Evolutionary conservation across 2,888 invertebrate species (phyloP).

Genomic region (Polylopha cassiicola): DNA sequence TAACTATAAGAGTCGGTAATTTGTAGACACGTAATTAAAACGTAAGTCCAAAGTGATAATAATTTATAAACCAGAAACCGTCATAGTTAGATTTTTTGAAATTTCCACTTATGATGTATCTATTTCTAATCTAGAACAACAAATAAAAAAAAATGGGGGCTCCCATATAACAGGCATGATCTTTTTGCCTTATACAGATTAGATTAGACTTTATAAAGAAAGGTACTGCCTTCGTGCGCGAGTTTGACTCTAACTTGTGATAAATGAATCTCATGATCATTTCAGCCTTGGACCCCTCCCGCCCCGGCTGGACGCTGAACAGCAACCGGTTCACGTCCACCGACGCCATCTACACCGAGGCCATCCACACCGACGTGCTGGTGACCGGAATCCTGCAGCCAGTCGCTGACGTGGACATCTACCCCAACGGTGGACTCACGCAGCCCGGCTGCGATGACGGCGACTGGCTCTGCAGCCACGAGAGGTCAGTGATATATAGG

Average conservation of each 20-base stretch:
- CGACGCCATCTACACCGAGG: neutral
- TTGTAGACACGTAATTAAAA: too few species aligned
- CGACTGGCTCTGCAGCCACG: conserved; percentile 2
- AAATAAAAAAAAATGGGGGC: too few species aligned
- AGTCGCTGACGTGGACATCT: neutral
- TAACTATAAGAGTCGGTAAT: too few species aligned
- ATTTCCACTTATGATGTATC: too few species aligned
- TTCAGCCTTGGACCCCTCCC: neutral
- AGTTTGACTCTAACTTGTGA: neutral
- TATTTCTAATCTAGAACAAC: too few species aligned
- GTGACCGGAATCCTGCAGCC: neutral
- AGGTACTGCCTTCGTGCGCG: too few species aligned
- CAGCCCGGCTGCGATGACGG: neutral
- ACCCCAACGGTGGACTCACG: conserved; percentile 3
- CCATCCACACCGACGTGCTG: conserved; percentile 1
- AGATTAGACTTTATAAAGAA: too few species aligned
- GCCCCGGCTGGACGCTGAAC: neutral
- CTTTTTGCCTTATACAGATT: too few species aligned
- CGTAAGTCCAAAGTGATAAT: too few species aligned
- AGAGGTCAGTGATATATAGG: too few species aligned
- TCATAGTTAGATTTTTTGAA: neutral
- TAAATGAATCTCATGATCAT: neutral
- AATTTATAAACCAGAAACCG: too few species aligned
- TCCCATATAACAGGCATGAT: too few species aligned
- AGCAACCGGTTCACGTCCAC: neutral